Percentiles rank a stretch among this genome's conserved stretches.
These are phyloP conservation scores for Lamellibrachia satsuma DNA, from an alignment of 2,888 invertebrate species.

Conservation along the genomic window DNA sequence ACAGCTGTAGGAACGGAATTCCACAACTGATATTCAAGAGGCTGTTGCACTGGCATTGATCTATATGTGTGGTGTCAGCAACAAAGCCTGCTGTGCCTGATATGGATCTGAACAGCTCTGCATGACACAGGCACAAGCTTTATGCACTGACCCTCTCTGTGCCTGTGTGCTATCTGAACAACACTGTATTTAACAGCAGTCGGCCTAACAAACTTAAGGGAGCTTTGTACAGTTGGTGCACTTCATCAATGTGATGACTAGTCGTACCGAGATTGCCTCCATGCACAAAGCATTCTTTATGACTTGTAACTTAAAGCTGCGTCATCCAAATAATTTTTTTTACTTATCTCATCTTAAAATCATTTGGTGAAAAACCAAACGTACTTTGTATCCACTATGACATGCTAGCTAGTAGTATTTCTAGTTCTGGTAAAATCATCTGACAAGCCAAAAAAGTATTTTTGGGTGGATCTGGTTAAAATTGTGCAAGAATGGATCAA, in stretches of 20 bases:
- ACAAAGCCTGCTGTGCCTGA: background rate
- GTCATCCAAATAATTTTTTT: too few relatives aligned
- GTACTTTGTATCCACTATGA: too few relatives aligned
- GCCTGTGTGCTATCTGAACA: background rate
- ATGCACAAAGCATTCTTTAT: background rate
- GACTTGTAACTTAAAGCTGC: background rate
- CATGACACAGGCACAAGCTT: background rate
- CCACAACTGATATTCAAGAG: background rate
- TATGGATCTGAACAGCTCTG: background rate
- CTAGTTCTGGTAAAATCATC: too few relatives aligned
- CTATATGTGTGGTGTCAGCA: background rate
- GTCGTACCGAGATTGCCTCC: background rate
- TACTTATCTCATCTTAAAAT: too few relatives aligned
- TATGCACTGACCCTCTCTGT: background rate
- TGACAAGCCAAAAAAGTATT: too few relatives aligned
- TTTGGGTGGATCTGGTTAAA: too few relatives aligned
- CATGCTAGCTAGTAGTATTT: too few relatives aligned
- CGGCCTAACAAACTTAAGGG: background rate
- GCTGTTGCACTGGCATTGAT: background rate
- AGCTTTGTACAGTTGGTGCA: background rate
- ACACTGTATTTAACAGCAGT: constrained; percentile 9
- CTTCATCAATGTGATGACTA: background rate
- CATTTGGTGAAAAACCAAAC: too few relatives aligned
- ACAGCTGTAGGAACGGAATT: background rate
- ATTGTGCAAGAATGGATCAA: too few relatives aligned